phyloP scores from a whole-genome alignment of 23 tunicate genomes.

The Trididemnum nubilum region DNA sequence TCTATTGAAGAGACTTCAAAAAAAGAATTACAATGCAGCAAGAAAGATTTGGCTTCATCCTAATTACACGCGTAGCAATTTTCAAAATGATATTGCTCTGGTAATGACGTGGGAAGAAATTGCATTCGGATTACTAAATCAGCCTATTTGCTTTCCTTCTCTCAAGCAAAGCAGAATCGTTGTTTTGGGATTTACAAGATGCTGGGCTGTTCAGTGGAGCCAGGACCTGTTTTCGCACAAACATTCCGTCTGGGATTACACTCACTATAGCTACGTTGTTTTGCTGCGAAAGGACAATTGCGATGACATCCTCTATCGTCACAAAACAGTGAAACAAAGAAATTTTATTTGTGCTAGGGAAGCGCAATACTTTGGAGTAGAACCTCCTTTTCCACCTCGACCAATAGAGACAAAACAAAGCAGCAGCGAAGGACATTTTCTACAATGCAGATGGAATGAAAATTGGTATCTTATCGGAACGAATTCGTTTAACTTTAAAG shows the following conservation, averaged over 20 bases:
- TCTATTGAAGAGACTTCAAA: not conserved
- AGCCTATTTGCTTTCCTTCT: not conserved
- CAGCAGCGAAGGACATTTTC: conserved; percentile 28
- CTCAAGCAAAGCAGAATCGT: not conserved
- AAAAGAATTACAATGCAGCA: not conserved
- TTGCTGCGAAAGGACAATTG: not conserved
- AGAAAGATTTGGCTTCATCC: conserved; percentile 4
- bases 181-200: not conserved
- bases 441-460: conserved; percentile 43
- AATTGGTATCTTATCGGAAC: conserved; percentile 46
- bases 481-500: not conserved
- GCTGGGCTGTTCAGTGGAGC: conserved; percentile 31
- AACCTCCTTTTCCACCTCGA: not conserved
- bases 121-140: not conserved
- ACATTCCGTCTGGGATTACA: conserved; percentile 10
- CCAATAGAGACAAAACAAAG: not conserved
- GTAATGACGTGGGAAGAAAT: not conserved
- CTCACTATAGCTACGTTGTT: not conserved
- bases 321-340: not conserved
- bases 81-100: not conserved
- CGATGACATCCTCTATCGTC: not conserved
- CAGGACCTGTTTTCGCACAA: not conserved
- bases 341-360: not conserved
- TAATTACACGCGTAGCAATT: not conserved
- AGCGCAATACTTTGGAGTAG: not conserved